Percentiles rank a stretch among this genome's conserved stretches.
phyloP scores from a whole-genome alignment of 2,888 invertebrate species.

The Eupithecia vulgata region DNA sequence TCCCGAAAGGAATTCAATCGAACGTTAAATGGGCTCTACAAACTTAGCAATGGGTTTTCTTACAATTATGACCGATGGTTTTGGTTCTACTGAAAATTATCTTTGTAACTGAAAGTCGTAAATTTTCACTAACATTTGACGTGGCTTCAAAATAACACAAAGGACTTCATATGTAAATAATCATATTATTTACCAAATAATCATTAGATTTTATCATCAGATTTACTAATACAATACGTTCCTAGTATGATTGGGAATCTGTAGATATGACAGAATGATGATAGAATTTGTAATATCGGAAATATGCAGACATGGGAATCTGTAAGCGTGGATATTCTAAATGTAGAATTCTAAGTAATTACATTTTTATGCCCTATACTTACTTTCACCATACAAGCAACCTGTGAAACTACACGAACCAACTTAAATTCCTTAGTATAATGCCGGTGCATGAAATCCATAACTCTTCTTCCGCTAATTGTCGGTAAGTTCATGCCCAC shows the following conservation, averaged over 20 bases:
- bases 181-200: too few species aligned
- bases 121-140: neutral
- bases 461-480: slow-evolving; percentile 39
- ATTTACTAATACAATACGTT: too few species aligned
- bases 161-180: too few species aligned
- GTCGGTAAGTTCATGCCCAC: slow-evolving; percentile 56
- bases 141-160: too few species aligned
- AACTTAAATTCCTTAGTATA: neutral
- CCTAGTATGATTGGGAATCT: too few species aligned
- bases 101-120: neutral
- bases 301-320: too few species aligned
- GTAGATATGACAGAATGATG: too few species aligned
- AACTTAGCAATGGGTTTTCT: neutral
- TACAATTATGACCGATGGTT: neutral
- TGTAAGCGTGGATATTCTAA: too few species aligned
- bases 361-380: neutral
- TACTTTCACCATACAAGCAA: neutral
- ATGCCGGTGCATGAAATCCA: slow-evolving; percentile 9
- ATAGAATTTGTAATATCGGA: too few species aligned
- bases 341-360: too few species aligned
- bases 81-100: neutral
- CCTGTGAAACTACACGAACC: neutral
- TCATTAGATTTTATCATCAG: too few species aligned
- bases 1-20: neutral
- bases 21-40: neutral